phyloP scores from a whole-genome alignment of 2,888 invertebrate species.

The Drosophila parthenogenetica region DNA sequence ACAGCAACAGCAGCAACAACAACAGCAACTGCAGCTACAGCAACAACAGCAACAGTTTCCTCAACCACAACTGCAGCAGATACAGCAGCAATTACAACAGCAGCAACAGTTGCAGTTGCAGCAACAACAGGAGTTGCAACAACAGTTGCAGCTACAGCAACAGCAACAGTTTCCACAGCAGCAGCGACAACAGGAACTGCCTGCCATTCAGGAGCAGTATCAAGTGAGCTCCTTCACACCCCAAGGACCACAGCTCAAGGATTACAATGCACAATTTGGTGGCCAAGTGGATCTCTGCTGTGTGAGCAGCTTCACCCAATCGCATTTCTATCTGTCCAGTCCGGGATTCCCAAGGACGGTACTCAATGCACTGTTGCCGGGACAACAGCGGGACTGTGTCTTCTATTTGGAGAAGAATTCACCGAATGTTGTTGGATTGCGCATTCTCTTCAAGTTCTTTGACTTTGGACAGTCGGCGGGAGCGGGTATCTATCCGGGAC shows the following conservation, averaged over 20 bases:
- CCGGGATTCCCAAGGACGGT: conserved; percentile 87
- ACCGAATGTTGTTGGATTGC: conserved; percentile 86
- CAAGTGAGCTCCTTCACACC: conserved; percentile 62
- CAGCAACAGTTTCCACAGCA: conserved; percentile 28
- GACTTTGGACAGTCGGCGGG: conserved; percentile 84
- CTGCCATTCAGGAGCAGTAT: conserved; percentile 66
- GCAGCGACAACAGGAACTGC: conserved; percentile 55
- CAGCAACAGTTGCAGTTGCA: conserved; percentile 17
- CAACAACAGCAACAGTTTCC: conserved; percentile 23
- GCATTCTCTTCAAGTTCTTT: conserved; percentile 87
- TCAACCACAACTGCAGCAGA: conserved; percentile 43
- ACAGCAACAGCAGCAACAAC: conserved; percentile 26
- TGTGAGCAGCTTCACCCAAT: conserved; percentile 83
- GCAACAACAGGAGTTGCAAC: conserved; percentile 25
- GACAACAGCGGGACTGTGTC: conserved; percentile 85
- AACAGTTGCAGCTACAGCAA: conserved; percentile 26
- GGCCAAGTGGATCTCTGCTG: conserved; percentile 83
- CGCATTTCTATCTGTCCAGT: conserved; percentile 86
- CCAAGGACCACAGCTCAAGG: conserved; percentile 52
- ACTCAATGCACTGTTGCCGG: conserved; percentile 76
- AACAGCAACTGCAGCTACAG: conserved; percentile 19
- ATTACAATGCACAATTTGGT: conserved; percentile 65
- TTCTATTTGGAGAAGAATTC: conserved; percentile 86
- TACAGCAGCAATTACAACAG: conserved; percentile 23
- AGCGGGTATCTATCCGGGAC: conserved; percentile 16